Percentiles rank a stretch among this genome's conserved stretches.
Evolutionary conservation across 2,113 vertebrate species (phyloP).

Genomic region (Chauna torquata): DNA sequence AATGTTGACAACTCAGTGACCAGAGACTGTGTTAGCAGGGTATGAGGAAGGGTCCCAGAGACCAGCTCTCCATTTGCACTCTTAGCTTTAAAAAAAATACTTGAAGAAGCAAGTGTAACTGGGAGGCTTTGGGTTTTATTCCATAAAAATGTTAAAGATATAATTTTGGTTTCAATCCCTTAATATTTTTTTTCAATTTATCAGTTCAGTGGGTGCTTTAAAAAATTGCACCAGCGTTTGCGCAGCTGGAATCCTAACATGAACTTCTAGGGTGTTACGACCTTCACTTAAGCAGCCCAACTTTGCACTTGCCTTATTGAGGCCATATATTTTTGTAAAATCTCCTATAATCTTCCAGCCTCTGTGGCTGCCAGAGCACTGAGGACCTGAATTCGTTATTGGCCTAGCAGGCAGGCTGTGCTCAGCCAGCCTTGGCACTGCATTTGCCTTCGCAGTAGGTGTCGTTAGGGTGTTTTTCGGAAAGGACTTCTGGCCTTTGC

Average conservation of each 20-base stretch:
- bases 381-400: neutral
- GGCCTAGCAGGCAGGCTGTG: neutral
- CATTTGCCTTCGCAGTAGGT: rapidly evolving
- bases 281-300: neutral
- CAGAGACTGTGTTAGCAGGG: neutral
- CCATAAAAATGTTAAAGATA: neutral
- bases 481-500: neutral
- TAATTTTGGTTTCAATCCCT: neutral
- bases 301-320: neutral
- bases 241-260: neutral
- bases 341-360: neutral
- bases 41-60: neutral
- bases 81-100: neutral
- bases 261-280: neutral
- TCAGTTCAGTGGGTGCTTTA: neutral
- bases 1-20: neutral
- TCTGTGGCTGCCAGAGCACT: neutral
- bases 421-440: neutral
- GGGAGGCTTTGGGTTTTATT: neutral
- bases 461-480: neutral
- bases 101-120: neutral
- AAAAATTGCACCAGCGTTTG: neutral
- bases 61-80: neutral
- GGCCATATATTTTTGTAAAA: neutral
- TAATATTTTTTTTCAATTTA: neutral